These are phyloP conservation scores for Ranitomeya imitator DNA, from an alignment of 2,113 vertebrate genomes.

Conservation along the genomic window DNA sequence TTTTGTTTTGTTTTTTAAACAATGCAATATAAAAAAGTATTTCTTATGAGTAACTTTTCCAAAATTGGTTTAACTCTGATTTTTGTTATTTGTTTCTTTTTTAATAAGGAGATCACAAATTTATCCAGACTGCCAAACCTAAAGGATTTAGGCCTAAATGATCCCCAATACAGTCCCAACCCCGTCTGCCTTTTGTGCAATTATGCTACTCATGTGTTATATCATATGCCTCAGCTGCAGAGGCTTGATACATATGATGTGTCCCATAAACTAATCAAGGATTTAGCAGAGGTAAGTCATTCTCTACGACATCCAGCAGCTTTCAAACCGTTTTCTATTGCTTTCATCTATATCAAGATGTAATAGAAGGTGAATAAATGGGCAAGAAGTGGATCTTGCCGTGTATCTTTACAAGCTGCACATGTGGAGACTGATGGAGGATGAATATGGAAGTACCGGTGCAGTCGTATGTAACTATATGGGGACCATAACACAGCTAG, in stretches of 20 bases:
- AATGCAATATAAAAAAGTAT: too few species aligned
- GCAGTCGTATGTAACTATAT: too few species aligned
- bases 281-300: conserved; percentile 80
- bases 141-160: conserved; percentile 79
- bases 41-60: not conserved
- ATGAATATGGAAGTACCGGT: too few species aligned
- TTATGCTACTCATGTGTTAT: conserved; percentile 84
- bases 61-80: not conserved
- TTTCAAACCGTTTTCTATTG: not conserved
- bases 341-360: not conserved
- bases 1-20: too few species aligned
- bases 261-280: conserved; percentile 78
- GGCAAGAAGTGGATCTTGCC: not conserved
- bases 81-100: not conserved
- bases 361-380: not conserved
- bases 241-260: conserved; percentile 81
- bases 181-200: conserved; percentile 85
- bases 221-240: conserved; percentile 82
- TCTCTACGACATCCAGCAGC: not conserved
- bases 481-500: too few species aligned
- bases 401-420: too few species aligned
- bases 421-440: too few species aligned
- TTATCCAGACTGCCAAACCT: conserved; percentile 74
- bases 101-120: conserved; percentile 80
- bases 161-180: conserved; percentile 79